Base-by-base conservation (phyloP, 1,140 invertebrate genomes). In the Chlorops oryzae region DNA sequence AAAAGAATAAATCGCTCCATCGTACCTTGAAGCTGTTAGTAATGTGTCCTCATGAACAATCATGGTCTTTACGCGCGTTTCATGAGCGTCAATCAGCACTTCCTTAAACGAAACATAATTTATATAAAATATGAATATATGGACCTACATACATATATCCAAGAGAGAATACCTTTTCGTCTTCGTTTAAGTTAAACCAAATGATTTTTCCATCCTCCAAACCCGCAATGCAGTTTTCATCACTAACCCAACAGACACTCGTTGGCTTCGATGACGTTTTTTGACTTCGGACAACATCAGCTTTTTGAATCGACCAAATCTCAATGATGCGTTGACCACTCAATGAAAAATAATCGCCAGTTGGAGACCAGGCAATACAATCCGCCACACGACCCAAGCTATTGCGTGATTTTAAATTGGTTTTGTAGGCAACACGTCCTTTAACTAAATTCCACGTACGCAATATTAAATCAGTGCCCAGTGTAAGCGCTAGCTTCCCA, bases 381-480 rank as follows among this genome's bases (percentile, higher is more conserved):
- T 69, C 78, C 57, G 65, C 81, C 60, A 72, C 63, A 59, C 62
- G 74, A 71, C 62, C 79, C 65, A 59, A 76, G 57, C 66, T 75
- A 71, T 73, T 80, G 63, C 82, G 84, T 39, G 77, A 82, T 17
- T 78, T 75, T 20, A 96, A 72, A 71, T 96, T 95, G 3, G 86
- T 92, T 2, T 87, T 84, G 70, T 89, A 97, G 3, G 92, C 68
- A 5, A 70, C 55, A 56, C 90, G 78, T 1, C 92, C 93, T 75
- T 92, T 95, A 0, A 97, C 76, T 50, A 97, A 75, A 77, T 98
- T 95, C 94, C 94, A 98, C 2, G 92, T 95, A 59, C 86, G 77
- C 17, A 97, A 73, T 3, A 86, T 85, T 50, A 81, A 83, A 73
- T 96, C 92, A 48, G 80, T 81, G 15, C 91, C 90, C 15, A 94